Base-by-base conservation (phyloP, 2,888 invertebrate genomes). In the Ormyrus nitidulus region DNA sequence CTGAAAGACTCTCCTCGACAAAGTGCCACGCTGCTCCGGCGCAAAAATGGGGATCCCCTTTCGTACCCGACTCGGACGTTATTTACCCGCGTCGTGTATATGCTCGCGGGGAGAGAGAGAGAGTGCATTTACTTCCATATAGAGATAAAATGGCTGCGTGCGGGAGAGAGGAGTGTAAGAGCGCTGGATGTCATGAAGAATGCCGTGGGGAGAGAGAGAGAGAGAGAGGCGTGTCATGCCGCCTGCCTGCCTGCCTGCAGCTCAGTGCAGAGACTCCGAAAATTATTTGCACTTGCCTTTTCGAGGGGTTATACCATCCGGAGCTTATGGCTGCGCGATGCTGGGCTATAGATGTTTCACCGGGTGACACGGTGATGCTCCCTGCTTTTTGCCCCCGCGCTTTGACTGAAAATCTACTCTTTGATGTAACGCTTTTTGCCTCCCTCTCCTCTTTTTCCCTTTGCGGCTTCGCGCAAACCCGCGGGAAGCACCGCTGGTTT, bases 151-250 rank as follows among this genome's bases (percentile, higher is more conserved):
- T 19, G 19, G 19, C 19, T 19, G 19, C 19, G 19, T 2, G 19
- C 19, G 1, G 19, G 1, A 19, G 19, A 19, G 19, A 19, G 19
- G 19, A 19, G 19, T 19, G 19, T 19, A 19, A 19, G 19, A 19
- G 19, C 19, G 19, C 19, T 80, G 76, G 79, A 46, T 68, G 53
- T 70, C 61, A 78, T 72, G 80, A 82, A 82, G 79, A 80, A 82
- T 80, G 80, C 72, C 53, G 78, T 74, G 81, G 74, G 80, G 72
- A 62, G 77, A 65, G 80, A 81, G 34, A 19, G 19, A 19, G 19
- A 19, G 19, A 19, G 19, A 19, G 53, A 53, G 51, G 51, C 51
- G 46, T 69, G 56, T 69, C 54, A 54, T 69, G 48, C 44, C 58
- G 49, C 11, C 68, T 76, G 75, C 19, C 19, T 19, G 19, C 19